Base-by-base conservation (phyloP, 2,888 invertebrate genomes). In the Aethes cnicana region DNA sequence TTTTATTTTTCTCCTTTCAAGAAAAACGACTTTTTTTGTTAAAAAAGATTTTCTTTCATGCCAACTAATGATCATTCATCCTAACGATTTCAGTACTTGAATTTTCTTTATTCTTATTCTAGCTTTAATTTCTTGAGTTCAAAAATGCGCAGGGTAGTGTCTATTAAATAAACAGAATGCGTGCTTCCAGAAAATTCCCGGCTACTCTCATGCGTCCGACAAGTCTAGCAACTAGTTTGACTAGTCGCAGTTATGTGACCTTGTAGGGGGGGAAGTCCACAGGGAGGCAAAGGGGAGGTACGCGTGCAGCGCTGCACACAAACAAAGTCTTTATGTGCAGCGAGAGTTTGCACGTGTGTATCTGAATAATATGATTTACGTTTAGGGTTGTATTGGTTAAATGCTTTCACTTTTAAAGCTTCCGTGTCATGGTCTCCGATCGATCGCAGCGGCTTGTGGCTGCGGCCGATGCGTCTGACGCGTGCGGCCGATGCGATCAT, bases 201-300 rank as follows among this genome's bases (percentile, higher is more conserved):
- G 30, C 4, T 16, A 3, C 16, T 37, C 47, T 35, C 35, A 8
- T 17, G 26, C 20, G n/a, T 21, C 30, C 18, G 35, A 50, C 50
- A 35, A 35, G 49, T 49, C 23, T 6, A 11, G 4, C 16, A 14
- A 50, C 50, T 44, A 32, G 50, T 50, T 30, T 18, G 11, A 17
- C 43, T 6, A 20, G 30, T 37, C 36, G 50, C 50, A 50, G 43
- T 50, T 36, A 43, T 30, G 36, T 50, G 50, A 50, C 50, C 50
- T 50, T 50, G 50, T 37, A 41, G 43, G 48, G 42, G 23, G 43
- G 36, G 2, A 16, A 16, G 28, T n/a, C 25, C 14, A 2, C 8
- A 25, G 47, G 37, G 20, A 42, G 42, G 4, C 16, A 25, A 33
- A 35, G 33, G 28, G 42, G 42, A 30, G 28, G 26, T 14, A 39